Evolutionary conservation across 2,888 invertebrate species (phyloP), one percentile per base, ranked within the genome.

Genomic region (Sesia apiformis): DNA sequence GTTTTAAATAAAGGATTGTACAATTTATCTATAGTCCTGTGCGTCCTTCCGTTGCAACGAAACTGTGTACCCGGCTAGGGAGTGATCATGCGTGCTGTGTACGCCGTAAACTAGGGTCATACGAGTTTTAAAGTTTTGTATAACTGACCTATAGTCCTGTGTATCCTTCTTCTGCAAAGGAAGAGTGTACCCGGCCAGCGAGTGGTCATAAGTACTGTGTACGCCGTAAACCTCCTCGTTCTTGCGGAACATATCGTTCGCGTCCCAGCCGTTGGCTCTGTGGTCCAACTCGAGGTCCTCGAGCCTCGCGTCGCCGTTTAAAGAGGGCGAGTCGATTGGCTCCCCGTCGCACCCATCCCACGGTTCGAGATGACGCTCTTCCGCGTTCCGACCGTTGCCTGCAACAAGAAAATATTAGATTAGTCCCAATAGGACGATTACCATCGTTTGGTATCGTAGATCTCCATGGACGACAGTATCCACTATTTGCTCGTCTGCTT

Each of bases 181-280:
- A 67, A 97, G 93, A 60, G 98, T 98, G 76, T 99, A 99, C 46
- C 97, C 96, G n/a, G 94, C 91, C 65, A 99, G 84, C 59, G 95
- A 94, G 70, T 97, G 96, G 76, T 97, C 97, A 79, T 96, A 99
- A 3, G 97, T 97, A 64, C 97, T 96, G 70, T 94, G 94, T 5
- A 98, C 97, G 55, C 98, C 97, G 82, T 98, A 98, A 63, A 95
- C 92, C 41, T 42, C 49, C 39, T 49, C 53, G 53, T 52, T 52
- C 52, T 52, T 52, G 40, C 52, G 38, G 86, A 99, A 99, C 98
- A 99, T 99, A 66, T 98, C 98, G 80, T 95, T 94, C 3, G 95
- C 95, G 90, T 98, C 97, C 98, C 99, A 99, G 57, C 98, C 98
- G 90, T 97, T 97, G 83, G 94, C 92, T 63, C 93, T 92, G 64